phyloP scores from a whole-genome alignment of 1,140 invertebrate species.

The Cardiocondyla obscurior region DNA sequence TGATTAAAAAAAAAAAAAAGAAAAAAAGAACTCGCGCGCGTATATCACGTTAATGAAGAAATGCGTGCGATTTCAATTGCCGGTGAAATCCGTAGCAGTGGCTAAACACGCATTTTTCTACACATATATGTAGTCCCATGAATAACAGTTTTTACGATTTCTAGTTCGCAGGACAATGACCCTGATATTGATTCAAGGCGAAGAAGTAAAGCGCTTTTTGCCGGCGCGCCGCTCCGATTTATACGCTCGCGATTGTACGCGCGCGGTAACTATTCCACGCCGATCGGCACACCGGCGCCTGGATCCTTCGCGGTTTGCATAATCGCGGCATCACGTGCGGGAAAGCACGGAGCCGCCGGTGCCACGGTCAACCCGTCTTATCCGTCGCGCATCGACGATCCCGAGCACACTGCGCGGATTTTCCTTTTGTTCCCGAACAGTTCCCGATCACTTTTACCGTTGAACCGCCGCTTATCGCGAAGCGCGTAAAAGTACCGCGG shows the following conservation, averaged over 20 bases:
- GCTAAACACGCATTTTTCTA: constrained; percentile 58
- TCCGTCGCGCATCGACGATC: not conserved
- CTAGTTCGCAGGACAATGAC: constrained; percentile 43
- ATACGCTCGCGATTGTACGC: too few species aligned
- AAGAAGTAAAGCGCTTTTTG: not conserved
- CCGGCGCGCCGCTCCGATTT: constrained; percentile 12
- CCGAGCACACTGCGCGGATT: constrained; percentile 12
- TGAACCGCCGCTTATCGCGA: not conserved
- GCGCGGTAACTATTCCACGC: not conserved
- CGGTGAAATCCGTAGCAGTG: constrained; percentile 58
- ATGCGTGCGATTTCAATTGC: constrained; percentile 14
- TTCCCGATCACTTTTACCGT: constrained; percentile 59
- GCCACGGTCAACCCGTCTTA: not conserved
- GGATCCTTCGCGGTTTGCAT: not conserved
- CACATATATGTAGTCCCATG: not conserved
- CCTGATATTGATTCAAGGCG: not conserved
- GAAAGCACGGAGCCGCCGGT: not conserved
- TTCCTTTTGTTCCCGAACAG: constrained; percentile 6
- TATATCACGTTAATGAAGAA: constrained; percentile 40
- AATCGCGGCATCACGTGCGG: not conserved
- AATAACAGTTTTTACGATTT: constrained; percentile 52
- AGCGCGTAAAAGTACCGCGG: not conserved
- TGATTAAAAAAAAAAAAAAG: constrained; percentile 17
- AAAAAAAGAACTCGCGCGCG: too few species aligned
- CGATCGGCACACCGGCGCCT: not conserved